These are phyloP conservation scores for Bombus balteatus DNA, from an alignment of 1,140 invertebrate species.

Conservation along the genomic window DNA sequence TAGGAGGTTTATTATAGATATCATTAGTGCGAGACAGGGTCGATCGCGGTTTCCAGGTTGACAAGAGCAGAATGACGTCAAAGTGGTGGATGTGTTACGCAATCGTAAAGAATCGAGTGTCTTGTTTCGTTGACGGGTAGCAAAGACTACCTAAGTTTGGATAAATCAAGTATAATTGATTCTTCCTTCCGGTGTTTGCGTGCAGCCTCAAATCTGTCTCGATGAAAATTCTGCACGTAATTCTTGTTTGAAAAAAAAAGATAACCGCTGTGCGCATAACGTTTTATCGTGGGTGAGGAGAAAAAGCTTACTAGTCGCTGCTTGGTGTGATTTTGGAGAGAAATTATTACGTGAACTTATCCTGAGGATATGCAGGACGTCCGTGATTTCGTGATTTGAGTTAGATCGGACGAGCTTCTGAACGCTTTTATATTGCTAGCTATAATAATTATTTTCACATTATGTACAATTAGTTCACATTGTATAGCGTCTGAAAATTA, in stretches of 20 bases:
- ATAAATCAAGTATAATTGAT: background rate
- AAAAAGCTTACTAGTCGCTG: background rate
- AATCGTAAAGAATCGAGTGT: background rate
- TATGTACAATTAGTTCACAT: no score
- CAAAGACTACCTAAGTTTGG: background rate
- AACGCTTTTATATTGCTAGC: no score
- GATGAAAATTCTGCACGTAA: background rate
- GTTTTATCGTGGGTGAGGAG: background rate
- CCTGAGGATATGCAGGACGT: no score
- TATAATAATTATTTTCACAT: no score
- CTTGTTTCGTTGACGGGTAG: background rate
- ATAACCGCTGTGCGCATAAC: background rate
- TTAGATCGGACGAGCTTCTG: no score
- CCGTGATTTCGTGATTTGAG: no score
- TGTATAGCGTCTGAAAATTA: no score
- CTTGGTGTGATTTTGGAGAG: background rate
- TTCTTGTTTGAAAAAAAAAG: background rate
- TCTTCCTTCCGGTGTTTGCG: background rate
- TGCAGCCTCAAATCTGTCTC: background rate
- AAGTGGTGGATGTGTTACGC: background rate
- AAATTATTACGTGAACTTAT: no score
- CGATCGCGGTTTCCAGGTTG: background rate
- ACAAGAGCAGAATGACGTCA: background rate
- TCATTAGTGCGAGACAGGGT: background rate
- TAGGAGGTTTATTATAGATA: background rate